A percentile compares a stretch with the other conserved stretches of the same genome.
phyloP scores from a whole-genome alignment of 1,140 invertebrate genomes.

The Drosophila baimaii region DNA sequence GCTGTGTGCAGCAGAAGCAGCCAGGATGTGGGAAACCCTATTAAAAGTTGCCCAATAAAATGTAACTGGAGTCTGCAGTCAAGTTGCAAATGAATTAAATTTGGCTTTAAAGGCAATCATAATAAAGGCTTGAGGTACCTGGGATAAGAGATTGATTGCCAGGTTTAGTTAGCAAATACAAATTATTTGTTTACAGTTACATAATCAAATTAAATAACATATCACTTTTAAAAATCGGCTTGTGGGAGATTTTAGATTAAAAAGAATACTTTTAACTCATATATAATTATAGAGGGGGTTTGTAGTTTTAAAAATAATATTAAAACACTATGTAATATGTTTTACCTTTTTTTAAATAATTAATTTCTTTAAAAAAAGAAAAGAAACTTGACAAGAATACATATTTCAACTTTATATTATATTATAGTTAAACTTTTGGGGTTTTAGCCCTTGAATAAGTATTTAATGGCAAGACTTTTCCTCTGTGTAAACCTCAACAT shows the following conservation, averaged over 20 bases:
- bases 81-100: slow-evolving; percentile 13
- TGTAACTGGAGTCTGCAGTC: background rate
- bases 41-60: slow-evolving; percentile 2
- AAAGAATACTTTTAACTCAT: background rate
- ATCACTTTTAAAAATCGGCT: background rate
- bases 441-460: too few species aligned
- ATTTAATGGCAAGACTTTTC: too few species aligned
- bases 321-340: too few species aligned
- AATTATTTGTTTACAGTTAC: background rate
- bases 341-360: too few species aligned
- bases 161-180: background rate
- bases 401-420: too few species aligned
- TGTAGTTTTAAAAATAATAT: too few species aligned
- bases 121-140: background rate
- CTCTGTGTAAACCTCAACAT: background rate
- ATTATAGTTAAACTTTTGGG: too few species aligned
- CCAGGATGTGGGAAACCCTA: background rate
- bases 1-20: background rate
- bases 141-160: background rate
- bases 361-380: too few species aligned
- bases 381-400: too few species aligned
- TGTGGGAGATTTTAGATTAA: background rate
- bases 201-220: background rate
- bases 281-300: too few species aligned
- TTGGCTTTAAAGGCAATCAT: background rate